Evolutionary conservation across 1,140 invertebrate species (phyloP).

Genomic region (Psix sp.): DNA sequence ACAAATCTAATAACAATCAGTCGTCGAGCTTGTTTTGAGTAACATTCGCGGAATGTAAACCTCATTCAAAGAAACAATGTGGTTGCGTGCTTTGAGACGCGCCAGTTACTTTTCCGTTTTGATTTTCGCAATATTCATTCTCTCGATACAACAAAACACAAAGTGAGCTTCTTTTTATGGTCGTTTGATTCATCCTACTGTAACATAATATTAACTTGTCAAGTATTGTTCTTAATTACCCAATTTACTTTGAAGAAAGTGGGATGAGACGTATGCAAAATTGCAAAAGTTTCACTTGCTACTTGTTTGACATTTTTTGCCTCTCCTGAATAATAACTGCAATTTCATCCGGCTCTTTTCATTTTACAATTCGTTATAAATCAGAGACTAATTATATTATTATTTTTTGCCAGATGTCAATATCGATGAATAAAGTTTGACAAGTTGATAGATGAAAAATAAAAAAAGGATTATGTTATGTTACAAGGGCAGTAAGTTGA

Average conservation of each 20-base stretch:
- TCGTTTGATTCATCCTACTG: slow-evolving; percentile 9
- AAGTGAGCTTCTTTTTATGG: slow-evolving; percentile 22
- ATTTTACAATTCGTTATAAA: no score
- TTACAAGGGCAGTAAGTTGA: no score
- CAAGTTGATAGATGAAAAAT: no score
- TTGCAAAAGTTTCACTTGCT: slow-evolving; percentile 32
- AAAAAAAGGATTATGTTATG: no score
- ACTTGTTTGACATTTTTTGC: slow-evolving; percentile 29
- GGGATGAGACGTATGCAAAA: slow-evolving; percentile 27
- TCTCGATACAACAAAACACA: background rate
- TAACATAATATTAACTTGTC: slow-evolving; percentile 28
- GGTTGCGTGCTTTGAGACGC: slow-evolving; percentile 9
- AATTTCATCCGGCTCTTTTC: no score
- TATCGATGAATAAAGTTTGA: no score
- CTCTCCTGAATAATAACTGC: slow-evolving; percentile 13
- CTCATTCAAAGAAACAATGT: slow-evolving; percentile 32
- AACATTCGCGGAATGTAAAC: slow-evolving; percentile 36
- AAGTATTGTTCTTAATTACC: slow-evolving; percentile 43
- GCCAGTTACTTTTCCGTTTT: slow-evolving; percentile 19
- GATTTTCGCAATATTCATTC: background rate
- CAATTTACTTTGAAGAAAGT: slow-evolving; percentile 38
- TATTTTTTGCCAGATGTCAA: no score
- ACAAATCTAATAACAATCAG: slow-evolving; percentile 58
- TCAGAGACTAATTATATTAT: no score
- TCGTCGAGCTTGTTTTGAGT: slow-evolving; percentile 29